Evolutionary conservation across 2,888 invertebrate species (phyloP).

Genomic region (Sarcophaga variegata): DNA sequence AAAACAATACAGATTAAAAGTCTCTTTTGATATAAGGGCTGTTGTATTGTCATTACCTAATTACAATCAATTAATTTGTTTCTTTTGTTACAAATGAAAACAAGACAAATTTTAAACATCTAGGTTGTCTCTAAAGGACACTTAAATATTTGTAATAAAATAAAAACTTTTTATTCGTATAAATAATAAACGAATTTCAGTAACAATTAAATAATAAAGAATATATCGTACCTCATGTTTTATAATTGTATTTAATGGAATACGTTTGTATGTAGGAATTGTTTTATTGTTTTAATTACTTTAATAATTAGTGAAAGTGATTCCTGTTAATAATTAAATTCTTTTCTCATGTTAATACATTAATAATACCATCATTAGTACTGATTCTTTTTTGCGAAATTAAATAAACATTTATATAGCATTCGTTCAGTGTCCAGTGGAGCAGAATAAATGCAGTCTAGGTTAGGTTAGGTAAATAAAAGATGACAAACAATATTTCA

Average conservation of each 20-base stretch:
- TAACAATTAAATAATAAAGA: background rate
- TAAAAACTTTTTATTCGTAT: too few species aligned
- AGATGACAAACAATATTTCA: background rate
- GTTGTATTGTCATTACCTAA: too few species aligned
- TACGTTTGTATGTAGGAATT: background rate
- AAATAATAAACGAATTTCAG: too few species aligned
- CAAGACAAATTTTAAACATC: background rate
- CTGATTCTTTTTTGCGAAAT: too few species aligned
- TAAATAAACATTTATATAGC: constrained; percentile 12
- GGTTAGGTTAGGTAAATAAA: too few species aligned
- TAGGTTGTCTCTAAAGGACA: background rate
- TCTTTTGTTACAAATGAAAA: too few species aligned
- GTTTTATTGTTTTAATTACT: constrained; percentile 5
- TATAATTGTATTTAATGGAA: background rate
- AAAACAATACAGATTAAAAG: too few species aligned
- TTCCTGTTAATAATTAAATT: constrained; percentile 6
- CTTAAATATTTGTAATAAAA: background rate
- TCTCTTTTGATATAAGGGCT: too few species aligned
- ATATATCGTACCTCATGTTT: background rate
- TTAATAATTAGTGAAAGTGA: constrained; percentile 13
- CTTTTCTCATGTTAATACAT: background rate
- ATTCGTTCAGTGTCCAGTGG: background rate
- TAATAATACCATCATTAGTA: background rate
- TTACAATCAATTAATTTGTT: too few species aligned
- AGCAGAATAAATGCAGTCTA: background rate